Evolutionary conservation across 1,140 invertebrate species (phyloP).

Genomic region (Cyphomyrmex costatus): DNA sequence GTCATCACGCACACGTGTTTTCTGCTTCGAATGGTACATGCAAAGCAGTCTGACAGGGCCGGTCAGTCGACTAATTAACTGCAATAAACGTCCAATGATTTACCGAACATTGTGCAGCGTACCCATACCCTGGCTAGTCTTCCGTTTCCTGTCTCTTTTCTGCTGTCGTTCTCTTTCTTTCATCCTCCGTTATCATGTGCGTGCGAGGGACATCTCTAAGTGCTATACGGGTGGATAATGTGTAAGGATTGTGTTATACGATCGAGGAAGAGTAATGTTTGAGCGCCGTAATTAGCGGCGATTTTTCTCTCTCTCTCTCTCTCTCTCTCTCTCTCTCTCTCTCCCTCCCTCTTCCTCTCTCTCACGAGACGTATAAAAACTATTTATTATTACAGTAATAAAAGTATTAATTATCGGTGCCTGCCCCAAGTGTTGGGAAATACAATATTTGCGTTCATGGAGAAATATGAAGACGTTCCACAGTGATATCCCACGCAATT

Average conservation of each 20-base stretch:
- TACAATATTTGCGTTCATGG: conserved; percentile 30
- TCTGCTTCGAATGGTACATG: conserved; percentile 65
- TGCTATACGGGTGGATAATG: conserved; percentile 48
- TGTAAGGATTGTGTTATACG: conserved; percentile 57
- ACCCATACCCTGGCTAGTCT: conserved; percentile 28
- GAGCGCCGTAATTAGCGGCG: conserved; percentile 47
- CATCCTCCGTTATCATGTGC: conserved; percentile 33
- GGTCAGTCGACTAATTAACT: conserved; percentile 80
- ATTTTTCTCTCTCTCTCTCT: conserved; percentile 40
- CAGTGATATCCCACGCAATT: conserved; percentile 49
- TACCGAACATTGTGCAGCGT: conserved; percentile 72
- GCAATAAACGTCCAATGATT: conserved; percentile 83
- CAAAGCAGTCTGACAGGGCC: conserved; percentile 74
- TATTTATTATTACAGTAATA: conserved; percentile 58
- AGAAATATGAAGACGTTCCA: conserved; percentile 57
- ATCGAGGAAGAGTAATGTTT: conserved; percentile 37
- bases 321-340: conserved; percentile 31
- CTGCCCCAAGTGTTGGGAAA: conserved; percentile 26
- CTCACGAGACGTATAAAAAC: conserved; percentile 59
- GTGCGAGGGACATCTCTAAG: conserved; percentile 22
- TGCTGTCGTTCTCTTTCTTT: conserved; percentile 29
- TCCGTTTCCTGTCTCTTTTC: conserved; percentile 42
- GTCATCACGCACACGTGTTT: conserved; percentile 39
- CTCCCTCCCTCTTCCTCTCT: too few species aligned
- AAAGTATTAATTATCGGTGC: conserved; percentile 61